phyloP scores from a whole-genome alignment of 1,140 invertebrate species.

The Nasonia longicornis region DNA sequence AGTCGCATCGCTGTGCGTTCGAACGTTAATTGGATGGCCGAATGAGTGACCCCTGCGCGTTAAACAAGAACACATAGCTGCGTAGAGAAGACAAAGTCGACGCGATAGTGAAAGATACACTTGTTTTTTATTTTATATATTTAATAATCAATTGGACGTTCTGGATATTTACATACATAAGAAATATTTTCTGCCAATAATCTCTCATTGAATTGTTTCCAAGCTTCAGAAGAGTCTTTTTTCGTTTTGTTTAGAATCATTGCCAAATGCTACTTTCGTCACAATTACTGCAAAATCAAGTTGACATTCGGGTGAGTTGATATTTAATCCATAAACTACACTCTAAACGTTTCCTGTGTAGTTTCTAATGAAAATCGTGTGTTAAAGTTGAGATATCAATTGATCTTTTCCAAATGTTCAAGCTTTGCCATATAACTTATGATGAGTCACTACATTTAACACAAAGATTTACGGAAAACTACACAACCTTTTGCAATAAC shows the following conservation, averaged over 20 bases:
- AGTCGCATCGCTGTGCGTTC: not conserved
- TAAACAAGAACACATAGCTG: not conserved
- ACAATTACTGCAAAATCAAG: slow-evolving; percentile 49
- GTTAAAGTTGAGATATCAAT: not conserved
- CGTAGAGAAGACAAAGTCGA: slow-evolving; percentile 9
- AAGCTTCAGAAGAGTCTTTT: slow-evolving; percentile 45
- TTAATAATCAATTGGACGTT: slow-evolving; percentile 43
- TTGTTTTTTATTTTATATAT: slow-evolving; percentile 36
- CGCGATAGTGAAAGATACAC: slow-evolving; percentile 42
- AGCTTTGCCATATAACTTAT: not conserved
- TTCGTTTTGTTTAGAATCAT: slow-evolving; percentile 47
- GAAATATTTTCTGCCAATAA: slow-evolving; percentile 31
- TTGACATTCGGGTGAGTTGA: slow-evolving; percentile 47
- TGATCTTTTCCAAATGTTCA: not conserved
- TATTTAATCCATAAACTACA: slow-evolving; percentile 45
- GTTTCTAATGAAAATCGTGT: slow-evolving; percentile 3
- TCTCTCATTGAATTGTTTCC: slow-evolving; percentile 22
- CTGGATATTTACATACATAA: slow-evolving; percentile 43
- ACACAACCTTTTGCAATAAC: not conserved
- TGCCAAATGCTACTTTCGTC: slow-evolving; percentile 48
- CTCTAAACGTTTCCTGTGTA: slow-evolving; percentile 1
- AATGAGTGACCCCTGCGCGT: not conserved
- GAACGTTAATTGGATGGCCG: not conserved
- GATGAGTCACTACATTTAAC: not conserved
- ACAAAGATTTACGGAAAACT: slow-evolving; percentile 1